Conservation (phyloP, 1,140 invertebrate genomes). For the Ostrea edulis region DNA sequence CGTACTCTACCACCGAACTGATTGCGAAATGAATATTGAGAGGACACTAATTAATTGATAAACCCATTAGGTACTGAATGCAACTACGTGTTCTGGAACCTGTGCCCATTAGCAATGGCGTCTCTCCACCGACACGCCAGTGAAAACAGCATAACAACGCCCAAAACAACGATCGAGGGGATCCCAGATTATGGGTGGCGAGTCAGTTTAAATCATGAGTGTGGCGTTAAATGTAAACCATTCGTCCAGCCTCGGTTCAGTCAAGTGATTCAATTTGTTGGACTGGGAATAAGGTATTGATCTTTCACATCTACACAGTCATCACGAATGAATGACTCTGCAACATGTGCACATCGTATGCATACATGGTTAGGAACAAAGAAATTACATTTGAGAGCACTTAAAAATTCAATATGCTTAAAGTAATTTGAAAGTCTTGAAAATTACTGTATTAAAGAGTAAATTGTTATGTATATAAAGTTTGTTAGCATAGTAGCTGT, state of each 20-base stretch:
- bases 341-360: not conserved
- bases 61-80: too few relatives aligned
- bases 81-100: not conserved
- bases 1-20: not conserved
- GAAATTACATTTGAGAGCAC: too few relatives aligned
- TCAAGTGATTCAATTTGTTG: conserved; percentile 85
- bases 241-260: conserved; percentile 84
- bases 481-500: too few relatives aligned
- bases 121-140: conserved; percentile 46
- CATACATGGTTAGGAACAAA: not conserved
- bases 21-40: not conserved
- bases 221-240: conserved; percentile 87
- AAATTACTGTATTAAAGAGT: too few relatives aligned
- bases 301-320: not conserved
- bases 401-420: too few relatives aligned
- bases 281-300: conserved; percentile 83
- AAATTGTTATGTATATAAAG: too few relatives aligned
- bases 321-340: not conserved
- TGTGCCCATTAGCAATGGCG: not conserved
- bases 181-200: conserved; percentile 79
- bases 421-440: too few relatives aligned
- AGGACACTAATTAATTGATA: not conserved
- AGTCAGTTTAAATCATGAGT: conserved; percentile 86
- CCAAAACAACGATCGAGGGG: conserved; percentile 64
- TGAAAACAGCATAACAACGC: conserved; percentile 67